phyloP scores from a whole-genome alignment of 2,113 vertebrate genomes.

The Ascaphus truei region DNA sequence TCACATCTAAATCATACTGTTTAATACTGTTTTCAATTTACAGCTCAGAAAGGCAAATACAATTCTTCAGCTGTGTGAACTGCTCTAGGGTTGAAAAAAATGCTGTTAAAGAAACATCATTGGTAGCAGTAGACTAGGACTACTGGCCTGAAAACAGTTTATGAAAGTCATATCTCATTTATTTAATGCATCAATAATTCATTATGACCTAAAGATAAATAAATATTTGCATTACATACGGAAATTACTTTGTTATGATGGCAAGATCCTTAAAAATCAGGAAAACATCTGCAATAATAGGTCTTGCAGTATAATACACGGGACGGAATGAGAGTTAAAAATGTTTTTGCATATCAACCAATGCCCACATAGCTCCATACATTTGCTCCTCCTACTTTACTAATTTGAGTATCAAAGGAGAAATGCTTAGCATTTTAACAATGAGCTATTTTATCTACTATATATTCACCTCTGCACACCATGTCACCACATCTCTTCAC shows the following conservation, averaged over 20 bases:
- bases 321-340: not conserved
- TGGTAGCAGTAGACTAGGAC: not conserved
- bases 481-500: too few relatives aligned
- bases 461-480: too few relatives aligned
- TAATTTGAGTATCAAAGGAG: too few relatives aligned
- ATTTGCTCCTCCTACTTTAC: too few relatives aligned
- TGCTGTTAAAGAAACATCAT: not conserved
- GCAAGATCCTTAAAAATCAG: not conserved
- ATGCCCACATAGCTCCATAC: too few relatives aligned
- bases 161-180: constrained; percentile 4
- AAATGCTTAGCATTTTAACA: too few relatives aligned
- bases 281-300: not conserved
- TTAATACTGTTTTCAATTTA: constrained; percentile 24
- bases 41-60: constrained; percentile 9
- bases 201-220: constrained; percentile 8
- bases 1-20: not conserved
- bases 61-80: constrained; percentile 1
- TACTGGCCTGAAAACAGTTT: constrained; percentile 6
- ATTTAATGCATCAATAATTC: constrained; percentile 1
- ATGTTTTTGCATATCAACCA: too few relatives aligned
- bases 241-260: not conserved
- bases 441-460: too few relatives aligned
- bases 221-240: not conserved
- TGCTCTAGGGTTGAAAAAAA: constrained; percentile 5
- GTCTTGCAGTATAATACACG: not conserved